These are phyloP conservation scores for Engystomops pustulosus DNA, from an alignment of 2,113 vertebrate species.

Conservation along the genomic window DNA sequence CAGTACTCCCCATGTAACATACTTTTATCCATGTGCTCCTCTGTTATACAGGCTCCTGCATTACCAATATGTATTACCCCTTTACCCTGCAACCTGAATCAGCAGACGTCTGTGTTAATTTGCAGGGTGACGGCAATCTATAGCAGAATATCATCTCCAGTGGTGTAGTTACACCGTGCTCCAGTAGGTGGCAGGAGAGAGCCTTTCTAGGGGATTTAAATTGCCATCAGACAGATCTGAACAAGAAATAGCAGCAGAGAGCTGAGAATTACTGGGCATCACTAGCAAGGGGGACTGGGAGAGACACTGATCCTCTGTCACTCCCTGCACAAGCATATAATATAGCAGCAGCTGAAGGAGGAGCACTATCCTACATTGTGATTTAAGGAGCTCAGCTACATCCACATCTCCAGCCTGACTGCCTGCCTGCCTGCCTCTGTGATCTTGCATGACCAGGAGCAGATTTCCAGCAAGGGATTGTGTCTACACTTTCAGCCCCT, in stretches of 20 bases:
- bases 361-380: constrained; percentile 32
- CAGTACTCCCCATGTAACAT: no score
- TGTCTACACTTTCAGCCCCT: constrained; percentile 37
- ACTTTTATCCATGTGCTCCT: not conserved
- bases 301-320: constrained; percentile 57
- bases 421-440: constrained; percentile 21
- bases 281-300: constrained; percentile 48
- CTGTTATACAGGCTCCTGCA: not conserved
- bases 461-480: constrained; percentile 22
- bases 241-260: constrained; percentile 53
- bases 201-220: constrained; percentile 49
- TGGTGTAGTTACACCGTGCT: not conserved
- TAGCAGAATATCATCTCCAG: not conserved
- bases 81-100: not conserved
- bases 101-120: not conserved
- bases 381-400: constrained; percentile 35
- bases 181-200: constrained; percentile 56
- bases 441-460: constrained; percentile 35
- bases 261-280: constrained; percentile 56
- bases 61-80: not conserved
- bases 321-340: constrained; percentile 49
- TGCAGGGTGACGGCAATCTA: not conserved
- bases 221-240: constrained; percentile 49
- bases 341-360: constrained; percentile 42
- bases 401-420: not conserved